Conservation (phyloP, 2,797 vertebrate species). For the Pangasius djambal region DNA sequence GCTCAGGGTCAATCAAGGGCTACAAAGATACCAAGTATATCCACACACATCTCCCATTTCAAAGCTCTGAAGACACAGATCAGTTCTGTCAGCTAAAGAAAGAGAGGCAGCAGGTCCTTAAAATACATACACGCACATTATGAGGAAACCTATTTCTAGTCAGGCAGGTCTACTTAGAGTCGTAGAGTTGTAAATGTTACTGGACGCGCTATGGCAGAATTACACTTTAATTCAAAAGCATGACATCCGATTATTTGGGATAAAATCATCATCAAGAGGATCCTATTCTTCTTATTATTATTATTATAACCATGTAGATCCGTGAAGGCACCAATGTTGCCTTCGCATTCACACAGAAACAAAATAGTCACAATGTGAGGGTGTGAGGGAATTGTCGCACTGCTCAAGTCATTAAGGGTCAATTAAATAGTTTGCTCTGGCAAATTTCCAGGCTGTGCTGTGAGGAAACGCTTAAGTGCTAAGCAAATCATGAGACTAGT, state of each 20-base stretch:
- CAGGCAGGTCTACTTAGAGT: background rate
- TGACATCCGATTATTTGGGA: slow-evolving; percentile 1
- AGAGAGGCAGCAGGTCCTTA: background rate
- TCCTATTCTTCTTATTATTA: background rate
- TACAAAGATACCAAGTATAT: slow-evolving; percentile 24
- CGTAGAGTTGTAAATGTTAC: background rate
- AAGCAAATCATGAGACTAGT: slow-evolving; percentile 48
- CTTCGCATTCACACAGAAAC: background rate
- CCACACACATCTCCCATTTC: slow-evolving; percentile 1
- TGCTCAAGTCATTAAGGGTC: slow-evolving; percentile 29
- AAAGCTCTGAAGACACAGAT: slow-evolving; percentile 13
- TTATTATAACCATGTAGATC: background rate
- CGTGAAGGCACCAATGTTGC: background rate
- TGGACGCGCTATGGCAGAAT: background rate
- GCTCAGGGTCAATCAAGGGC: slow-evolving; percentile 21
- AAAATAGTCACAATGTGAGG: background rate
- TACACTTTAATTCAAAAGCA: slow-evolving; percentile 27
- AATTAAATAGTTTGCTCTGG: slow-evolving; percentile 44
- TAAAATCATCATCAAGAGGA: background rate
- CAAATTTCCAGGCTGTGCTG: slow-evolving; percentile 19
- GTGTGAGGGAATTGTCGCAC: slow-evolving; percentile 1
- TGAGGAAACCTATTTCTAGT: background rate
- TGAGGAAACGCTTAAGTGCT: slow-evolving; percentile 33
- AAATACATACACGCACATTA: background rate
- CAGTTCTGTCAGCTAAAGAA: background rate